phyloP scores from a whole-genome alignment of 2,888 invertebrate species.

The Eristalis arbustorum region DNA sequence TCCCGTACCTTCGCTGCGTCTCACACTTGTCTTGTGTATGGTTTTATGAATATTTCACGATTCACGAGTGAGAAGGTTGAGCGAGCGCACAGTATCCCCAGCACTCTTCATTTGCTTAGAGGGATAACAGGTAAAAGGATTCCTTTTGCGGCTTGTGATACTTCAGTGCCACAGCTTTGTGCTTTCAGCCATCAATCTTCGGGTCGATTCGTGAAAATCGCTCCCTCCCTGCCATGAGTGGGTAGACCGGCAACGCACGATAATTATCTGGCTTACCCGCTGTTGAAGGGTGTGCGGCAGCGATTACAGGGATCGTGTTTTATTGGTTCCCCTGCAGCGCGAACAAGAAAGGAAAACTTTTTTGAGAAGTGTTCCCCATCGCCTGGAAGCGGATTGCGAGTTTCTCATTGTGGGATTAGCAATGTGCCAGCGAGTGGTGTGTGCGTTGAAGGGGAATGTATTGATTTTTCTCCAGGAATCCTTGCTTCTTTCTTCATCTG shows the following conservation, averaged over 20 bases:
- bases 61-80: slow-evolving; percentile 43
- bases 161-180: slow-evolving; percentile 41
- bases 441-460: background rate
- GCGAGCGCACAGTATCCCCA: slow-evolving; percentile 16
- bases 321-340: slow-evolving; percentile 46
- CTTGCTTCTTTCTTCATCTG: background rate
- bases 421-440: slow-evolving; percentile 37
- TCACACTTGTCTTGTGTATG: slow-evolving; percentile 50
- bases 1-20: background rate
- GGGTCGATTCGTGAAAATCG: background rate
- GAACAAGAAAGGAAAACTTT: slow-evolving; percentile 16
- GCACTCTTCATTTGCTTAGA: slow-evolving; percentile 49
- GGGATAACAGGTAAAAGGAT: slow-evolving; percentile 42
- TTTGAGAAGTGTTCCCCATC: slow-evolving; percentile 21
- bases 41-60: slow-evolving; percentile 66
- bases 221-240: background rate
- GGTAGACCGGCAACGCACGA: slow-evolving; percentile 11
- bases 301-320: slow-evolving; percentile 53
- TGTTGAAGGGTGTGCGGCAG: background rate
- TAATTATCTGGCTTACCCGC: slow-evolving; percentile 7
- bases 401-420: slow-evolving; percentile 52
- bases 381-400: slow-evolving; percentile 27
- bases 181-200: slow-evolving; percentile 45
- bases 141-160: slow-evolving; percentile 52
- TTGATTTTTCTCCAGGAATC: background rate